These are phyloP conservation scores for Cantharis rustica DNA, from an alignment of 2,888 invertebrate species.

Conservation along the genomic window DNA sequence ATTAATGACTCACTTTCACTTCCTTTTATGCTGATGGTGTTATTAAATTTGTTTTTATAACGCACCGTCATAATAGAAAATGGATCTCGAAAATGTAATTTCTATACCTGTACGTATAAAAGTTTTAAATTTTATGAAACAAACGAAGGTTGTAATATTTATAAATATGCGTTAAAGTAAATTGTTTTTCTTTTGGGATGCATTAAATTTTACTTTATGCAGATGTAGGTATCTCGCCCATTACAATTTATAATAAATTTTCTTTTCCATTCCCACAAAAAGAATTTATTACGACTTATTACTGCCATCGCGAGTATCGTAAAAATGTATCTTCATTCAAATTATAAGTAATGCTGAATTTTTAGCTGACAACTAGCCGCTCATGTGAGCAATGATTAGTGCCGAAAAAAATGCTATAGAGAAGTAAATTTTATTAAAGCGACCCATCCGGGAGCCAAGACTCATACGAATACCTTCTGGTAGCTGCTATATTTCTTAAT, in stretches of 20 bases:
- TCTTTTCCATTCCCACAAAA: not conserved
- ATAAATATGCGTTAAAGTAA: slow-evolving; percentile 14
- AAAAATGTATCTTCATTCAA: not conserved
- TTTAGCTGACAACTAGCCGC: not conserved
- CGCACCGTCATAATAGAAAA: slow-evolving; percentile 36
- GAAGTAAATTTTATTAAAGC: not conserved
- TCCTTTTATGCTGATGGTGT: slow-evolving; percentile 38
- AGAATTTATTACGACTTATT: not conserved
- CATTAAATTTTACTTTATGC: slow-evolving; percentile 9
- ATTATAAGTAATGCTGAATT: not conserved
- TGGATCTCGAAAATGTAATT: slow-evolving; percentile 22
- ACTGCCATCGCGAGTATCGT: not conserved
- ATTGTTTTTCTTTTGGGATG: slow-evolving; percentile 6
- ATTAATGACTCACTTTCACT: slow-evolving; percentile 46
- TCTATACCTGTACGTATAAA: slow-evolving; percentile 6
- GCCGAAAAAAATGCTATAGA: too few relatives aligned
- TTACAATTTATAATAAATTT: not conserved
- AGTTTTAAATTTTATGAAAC: slow-evolving; percentile 13
- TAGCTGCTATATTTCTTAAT: too few relatives aligned
- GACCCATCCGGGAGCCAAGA: too few relatives aligned
- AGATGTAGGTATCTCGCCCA: slow-evolving; percentile 1
- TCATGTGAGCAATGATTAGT: not conserved
- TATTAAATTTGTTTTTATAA: slow-evolving; percentile 46
- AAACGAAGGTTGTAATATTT: slow-evolving; percentile 1
- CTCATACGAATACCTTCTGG: too few relatives aligned